Percentiles rank a stretch among this genome's conserved stretches.
Conservation (phyloP, 1,140 invertebrate genomes). For the Micrasema minimum region DNA sequence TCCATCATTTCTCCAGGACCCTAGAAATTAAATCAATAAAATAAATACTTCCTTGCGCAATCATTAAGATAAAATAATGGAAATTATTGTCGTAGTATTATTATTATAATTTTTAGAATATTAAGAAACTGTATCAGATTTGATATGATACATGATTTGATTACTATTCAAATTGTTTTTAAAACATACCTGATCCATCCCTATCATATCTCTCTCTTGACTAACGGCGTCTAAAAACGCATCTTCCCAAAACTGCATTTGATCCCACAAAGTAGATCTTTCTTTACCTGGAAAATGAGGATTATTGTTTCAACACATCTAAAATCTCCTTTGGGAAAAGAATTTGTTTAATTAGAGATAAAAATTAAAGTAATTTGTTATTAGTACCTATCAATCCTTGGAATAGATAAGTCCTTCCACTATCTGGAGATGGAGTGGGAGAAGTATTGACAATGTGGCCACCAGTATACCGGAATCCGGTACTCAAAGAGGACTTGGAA, state of each 20-base stretch:
- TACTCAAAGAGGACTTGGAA: constrained; percentile 89
- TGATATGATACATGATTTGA: too few species aligned
- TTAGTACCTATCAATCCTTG: constrained; percentile 77
- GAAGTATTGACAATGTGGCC: constrained; percentile 87
- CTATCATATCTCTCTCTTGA: constrained; percentile 98
- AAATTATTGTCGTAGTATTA: too few species aligned
- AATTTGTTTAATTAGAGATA: constrained; percentile 4
- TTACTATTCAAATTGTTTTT: too few species aligned
- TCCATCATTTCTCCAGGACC: constrained; percentile 99
- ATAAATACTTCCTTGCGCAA: too few species aligned
- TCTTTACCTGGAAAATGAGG: constrained; percentile 60
- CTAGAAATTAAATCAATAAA: constrained; percentile 48
- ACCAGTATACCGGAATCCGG: constrained; percentile 88
- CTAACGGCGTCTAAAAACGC: constrained; percentile 98
- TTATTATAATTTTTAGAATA: too few species aligned
- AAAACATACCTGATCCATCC: constrained; percentile 90
- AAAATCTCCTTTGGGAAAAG: too few species aligned
- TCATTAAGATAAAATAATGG: too few species aligned
- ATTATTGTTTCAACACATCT: too few species aligned
- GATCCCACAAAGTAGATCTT: constrained; percentile 94
- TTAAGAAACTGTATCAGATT: too few species aligned
- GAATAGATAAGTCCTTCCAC: constrained; percentile 89
- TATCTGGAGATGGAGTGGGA: constrained; percentile 86
- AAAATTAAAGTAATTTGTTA: not conserved
- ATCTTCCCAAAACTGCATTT: constrained; percentile 99